Evolutionary conservation across 1,140 invertebrate genomes (phyloP).

Genomic region (Pteromalus puparum): DNA sequence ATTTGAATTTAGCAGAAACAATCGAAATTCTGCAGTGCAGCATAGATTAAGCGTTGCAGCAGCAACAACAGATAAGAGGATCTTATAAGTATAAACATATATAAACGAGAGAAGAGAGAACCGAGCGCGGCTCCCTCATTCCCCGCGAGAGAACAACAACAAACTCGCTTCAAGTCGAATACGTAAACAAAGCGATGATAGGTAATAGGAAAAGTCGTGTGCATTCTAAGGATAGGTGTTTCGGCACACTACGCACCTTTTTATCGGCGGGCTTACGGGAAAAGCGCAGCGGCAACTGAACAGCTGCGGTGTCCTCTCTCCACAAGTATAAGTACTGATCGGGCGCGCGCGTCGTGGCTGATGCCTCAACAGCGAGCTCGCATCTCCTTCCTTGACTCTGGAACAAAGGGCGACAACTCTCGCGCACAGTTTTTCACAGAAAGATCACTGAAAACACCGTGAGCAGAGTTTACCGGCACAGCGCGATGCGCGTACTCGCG

Average conservation of each 20-base stretch:
- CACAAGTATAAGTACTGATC: background rate
- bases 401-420: background rate
- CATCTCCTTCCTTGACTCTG: background rate
- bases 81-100: no score
- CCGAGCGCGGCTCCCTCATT: no score
- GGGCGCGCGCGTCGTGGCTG: background rate
- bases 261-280: background rate
- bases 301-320: background rate
- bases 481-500: background rate
- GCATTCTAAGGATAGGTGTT: background rate
- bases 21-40: no score
- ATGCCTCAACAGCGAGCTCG: background rate
- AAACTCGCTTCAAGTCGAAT: no score
- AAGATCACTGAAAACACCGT: background rate
- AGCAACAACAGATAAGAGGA: no score
- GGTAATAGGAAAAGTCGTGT: no score
- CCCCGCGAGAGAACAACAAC: no score
- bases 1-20: no score
- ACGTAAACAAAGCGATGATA: no score
- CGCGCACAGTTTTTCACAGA: background rate
- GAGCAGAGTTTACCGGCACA: background rate
- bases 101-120: no score
- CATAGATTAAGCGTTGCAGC: no score
- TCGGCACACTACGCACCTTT: slow-evolving; percentile 2
- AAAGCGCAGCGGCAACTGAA: background rate